Percentiles rank a stretch among this genome's conserved stretches.
Conservation (phyloP, 2,797 vertebrate genomes). For the Sebastes taczanowskii region DNA sequence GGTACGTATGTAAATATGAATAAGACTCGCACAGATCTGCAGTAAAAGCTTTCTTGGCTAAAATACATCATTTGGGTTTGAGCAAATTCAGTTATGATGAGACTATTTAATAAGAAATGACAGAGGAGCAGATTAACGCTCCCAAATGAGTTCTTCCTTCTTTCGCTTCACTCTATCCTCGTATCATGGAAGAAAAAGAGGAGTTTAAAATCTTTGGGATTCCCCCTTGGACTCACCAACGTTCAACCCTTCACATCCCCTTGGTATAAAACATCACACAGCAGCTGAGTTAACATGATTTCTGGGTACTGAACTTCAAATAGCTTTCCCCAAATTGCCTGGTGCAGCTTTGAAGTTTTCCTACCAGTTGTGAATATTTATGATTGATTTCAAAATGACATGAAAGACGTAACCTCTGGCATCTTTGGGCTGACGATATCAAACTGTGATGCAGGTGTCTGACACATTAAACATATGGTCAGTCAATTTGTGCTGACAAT, state of each 20-base stretch:
- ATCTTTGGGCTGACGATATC: not conserved
- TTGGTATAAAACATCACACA: not conserved
- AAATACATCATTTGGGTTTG: not conserved
- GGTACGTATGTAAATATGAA: not conserved
- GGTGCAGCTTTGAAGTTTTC: slow-evolving; percentile 59
- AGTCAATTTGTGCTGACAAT: not conserved
- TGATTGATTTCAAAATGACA: slow-evolving; percentile 37
- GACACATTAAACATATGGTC: not conserved
- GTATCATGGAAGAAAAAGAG: not conserved
- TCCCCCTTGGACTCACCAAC: not conserved
- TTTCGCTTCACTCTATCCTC: not conserved
- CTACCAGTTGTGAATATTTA: slow-evolving; percentile 51
- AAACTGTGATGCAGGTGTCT: not conserved
- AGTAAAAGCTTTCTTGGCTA: not conserved
- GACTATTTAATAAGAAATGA: not conserved
- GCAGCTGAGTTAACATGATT: slow-evolving; percentile 7
- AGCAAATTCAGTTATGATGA: not conserved
- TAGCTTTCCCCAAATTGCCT: slow-evolving; percentile 35
- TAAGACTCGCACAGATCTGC: no score
- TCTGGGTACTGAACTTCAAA: slow-evolving; percentile 46
- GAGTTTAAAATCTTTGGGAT: not conserved
- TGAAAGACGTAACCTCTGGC: not conserved
- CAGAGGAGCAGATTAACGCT: not conserved
- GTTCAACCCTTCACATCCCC: not conserved
- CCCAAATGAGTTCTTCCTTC: not conserved